A percentile compares a stretch with the other conserved stretches of the same genome.
phyloP scores from a whole-genome alignment of 2,888 invertebrate species.

The Congeria kusceri region DNA sequence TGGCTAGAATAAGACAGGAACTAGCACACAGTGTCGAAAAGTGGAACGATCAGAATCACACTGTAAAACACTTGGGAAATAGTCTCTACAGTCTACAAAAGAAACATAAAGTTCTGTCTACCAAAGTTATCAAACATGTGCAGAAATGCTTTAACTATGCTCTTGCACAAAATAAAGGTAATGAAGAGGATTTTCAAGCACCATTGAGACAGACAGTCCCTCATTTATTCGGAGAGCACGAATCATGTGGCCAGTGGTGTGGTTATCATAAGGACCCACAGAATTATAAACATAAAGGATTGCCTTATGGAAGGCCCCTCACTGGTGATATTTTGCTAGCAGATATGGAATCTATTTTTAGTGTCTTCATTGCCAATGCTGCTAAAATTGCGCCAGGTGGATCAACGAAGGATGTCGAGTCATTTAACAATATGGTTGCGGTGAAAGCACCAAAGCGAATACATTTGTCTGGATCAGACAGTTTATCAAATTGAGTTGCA shows the following conservation, averaged over 20 bases:
- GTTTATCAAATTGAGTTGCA: slow-evolving; percentile 16
- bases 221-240: slow-evolving; percentile 45
- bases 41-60: slow-evolving; percentile 55
- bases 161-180: slow-evolving; percentile 38
- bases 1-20: slow-evolving; percentile 32
- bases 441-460: slow-evolving; percentile 46
- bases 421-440: slow-evolving; percentile 52
- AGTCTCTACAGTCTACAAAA: slow-evolving; percentile 45
- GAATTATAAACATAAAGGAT: slow-evolving; percentile 17
- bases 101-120: slow-evolving; percentile 46
- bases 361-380: slow-evolving; percentile 25
- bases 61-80: slow-evolving; percentile 46
- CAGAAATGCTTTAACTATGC: slow-evolving; percentile 56
- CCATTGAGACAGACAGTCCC: slow-evolving; percentile 32
- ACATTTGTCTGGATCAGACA: slow-evolving; percentile 38
- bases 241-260: slow-evolving; percentile 38
- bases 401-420: slow-evolving; percentile 54
- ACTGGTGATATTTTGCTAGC: slow-evolving; percentile 18
- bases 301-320: slow-evolving; percentile 31
- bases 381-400: slow-evolving; percentile 49
- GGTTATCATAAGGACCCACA: slow-evolving; percentile 20
- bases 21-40: slow-evolving; percentile 35
- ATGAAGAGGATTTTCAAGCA: slow-evolving; percentile 12
- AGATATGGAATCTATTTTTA: slow-evolving; percentile 28
- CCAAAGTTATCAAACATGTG: slow-evolving; percentile 33